Base-by-base conservation (phyloP, 2,888 invertebrate species). In the Stenurella melanura region DNA sequence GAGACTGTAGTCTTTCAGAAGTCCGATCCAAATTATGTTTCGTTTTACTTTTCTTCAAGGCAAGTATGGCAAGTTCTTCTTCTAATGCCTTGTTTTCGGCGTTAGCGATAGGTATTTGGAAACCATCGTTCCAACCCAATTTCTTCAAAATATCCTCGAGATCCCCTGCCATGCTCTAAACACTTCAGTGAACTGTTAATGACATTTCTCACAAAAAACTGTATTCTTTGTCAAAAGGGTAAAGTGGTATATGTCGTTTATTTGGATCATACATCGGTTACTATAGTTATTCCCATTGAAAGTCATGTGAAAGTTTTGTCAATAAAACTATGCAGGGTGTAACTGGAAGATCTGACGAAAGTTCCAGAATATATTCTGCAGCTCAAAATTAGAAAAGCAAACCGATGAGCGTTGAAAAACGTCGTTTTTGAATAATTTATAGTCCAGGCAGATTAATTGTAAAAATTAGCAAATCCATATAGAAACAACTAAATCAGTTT, bases 61-160 rank as follows among this genome's bases (percentile, higher is more conserved):
- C 88, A 85, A 93, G 85, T 58, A 87, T 85, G 26, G 89, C 89
- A 15, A 93, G 90, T 89, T 92, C 90, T 76, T 89, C 87, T 85
- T 93, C 92, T 34, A 93, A 86, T 54, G 84, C 86, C 83, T 90
- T 90, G 86, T 96, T 96, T 85, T 94, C 94, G 60, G 92, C 91
- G 89, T 95, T 95, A 0, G 96, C 95, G 78, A 96, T 92, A 3
- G 96, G 96, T 83, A 95, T 92, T 85, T 94, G 93, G 77, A 95
- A 95, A 7, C 96, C 95, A 85, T 94, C 93, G 74, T 92, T 92
- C 94, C 95, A 95, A 2, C 95, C 95, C 76, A 95, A 90, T 82
- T 93, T 92, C 81, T 92, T 92, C 76, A 96, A 89, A 75, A 95
- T 90, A 83, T 94, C 92, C 58, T 92, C 91, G 86, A 95, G 91